Evolutionary conservation across 2,888 invertebrate species (phyloP), one percentile per base, ranked within the genome.

Genomic region (Clitarchus hookeri): DNA sequence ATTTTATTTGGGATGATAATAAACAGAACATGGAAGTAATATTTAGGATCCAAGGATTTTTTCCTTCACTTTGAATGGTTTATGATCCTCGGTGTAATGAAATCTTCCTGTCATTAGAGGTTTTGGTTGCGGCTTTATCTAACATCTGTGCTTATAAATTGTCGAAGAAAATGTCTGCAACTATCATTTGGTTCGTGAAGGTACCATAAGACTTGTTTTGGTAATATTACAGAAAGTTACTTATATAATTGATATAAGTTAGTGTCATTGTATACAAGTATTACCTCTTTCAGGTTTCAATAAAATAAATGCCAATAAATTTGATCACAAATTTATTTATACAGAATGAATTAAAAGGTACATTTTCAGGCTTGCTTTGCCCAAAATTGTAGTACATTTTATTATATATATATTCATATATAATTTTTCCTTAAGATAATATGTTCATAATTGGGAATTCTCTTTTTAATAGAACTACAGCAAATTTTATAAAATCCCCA

Each of bases 261-360:
- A 23, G 11, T 8, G 65, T 65, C 19, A 65, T 23, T 65, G n/a
- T n/a, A 19, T 53, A 36, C 4, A 36, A 53, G 53, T 53, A 53
- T 53, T 53, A 8, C 65, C 65, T 8, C 16, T n/a, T n/a, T 65
- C 11, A 65, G 65, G 65, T 16, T 65, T 16, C 8, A 65, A 82
- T 4, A 44, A 84, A 84, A 44, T 12, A 48, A 84, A 26, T 23
- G n/a, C 6, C n/a, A 86, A 53, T 87, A 82, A 78, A 85, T 86
- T 87, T 88, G 86, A 86, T 87, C 87, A 88, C 87, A 87, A 88
- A 87, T 88, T 86, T 88, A 87, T 88, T 87, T 87, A 87, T 86
- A 88, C 87, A 88, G 87, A 87, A 85, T 87, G 84, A 88, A 85
- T 87, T 85, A 86, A 87, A 88, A 86, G 85, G 84, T 87, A 87